Conservation (phyloP, 2,113 vertebrate genomes). For the Balaeniceps rex region DNA sequence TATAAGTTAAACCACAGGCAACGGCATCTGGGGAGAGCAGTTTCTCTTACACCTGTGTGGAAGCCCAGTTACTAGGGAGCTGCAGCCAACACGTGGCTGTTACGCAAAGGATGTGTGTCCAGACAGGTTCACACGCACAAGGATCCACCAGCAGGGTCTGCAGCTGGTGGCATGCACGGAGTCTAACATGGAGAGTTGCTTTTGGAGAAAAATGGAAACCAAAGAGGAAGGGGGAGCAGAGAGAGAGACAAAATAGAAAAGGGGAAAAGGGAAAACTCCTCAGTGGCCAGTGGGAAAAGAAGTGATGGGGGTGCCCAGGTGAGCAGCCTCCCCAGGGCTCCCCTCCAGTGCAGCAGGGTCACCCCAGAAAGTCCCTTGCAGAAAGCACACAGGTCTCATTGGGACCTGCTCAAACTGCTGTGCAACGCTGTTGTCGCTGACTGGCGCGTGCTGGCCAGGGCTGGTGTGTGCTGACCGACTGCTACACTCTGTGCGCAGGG, state of each 20-base stretch:
- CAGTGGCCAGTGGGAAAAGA: neutral
- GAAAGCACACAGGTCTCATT: neutral
- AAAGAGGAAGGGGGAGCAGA: neutral
- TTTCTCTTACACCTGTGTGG: neutral
- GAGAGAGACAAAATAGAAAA: neutral
- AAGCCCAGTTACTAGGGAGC: neutral
- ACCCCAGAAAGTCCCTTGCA: neutral
- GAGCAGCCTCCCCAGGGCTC: neutral
- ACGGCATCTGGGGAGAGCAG: neutral
- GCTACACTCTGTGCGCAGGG: fast-evolving
- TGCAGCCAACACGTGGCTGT: neutral
- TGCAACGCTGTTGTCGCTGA: fast-evolving
- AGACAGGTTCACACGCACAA: neutral
- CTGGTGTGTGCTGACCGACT: neutral
- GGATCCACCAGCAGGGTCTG: neutral
- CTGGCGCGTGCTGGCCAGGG: fast-evolving
- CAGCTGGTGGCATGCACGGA: neutral
- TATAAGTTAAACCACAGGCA: neutral
- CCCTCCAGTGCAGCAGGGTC: neutral
- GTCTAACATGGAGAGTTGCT: neutral
- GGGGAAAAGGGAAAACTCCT: neutral
- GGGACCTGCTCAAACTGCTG: neutral
- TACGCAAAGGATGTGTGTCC: neutral
- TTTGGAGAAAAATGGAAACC: neutral
- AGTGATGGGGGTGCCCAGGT: neutral